A percentile compares a stretch with the other conserved stretches of the same genome.
Evolutionary conservation across 2,797 vertebrate genomes (phyloP).

Genomic region (Diplodus puntazzo): DNA sequence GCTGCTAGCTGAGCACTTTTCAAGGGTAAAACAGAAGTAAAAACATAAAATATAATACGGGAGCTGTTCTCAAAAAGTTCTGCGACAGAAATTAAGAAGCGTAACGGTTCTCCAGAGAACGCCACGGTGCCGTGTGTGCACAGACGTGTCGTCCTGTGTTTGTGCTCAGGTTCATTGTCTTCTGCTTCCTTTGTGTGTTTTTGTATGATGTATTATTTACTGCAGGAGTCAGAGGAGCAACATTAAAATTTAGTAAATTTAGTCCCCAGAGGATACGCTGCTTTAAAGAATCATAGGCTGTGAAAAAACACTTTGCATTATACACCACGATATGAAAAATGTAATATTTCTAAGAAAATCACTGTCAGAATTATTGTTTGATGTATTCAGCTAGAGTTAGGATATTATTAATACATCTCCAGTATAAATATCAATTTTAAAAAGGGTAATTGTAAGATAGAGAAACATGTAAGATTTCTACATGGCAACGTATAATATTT

Average conservation of each 20-base stretch:
- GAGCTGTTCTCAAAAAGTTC: slow-evolving; percentile 30
- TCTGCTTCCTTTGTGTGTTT: slow-evolving; percentile 4
- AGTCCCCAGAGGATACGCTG: background rate
- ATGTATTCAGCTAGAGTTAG: background rate
- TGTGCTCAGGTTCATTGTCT: background rate
- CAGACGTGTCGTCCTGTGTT: background rate
- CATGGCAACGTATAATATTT: background rate
- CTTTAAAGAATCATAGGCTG: slow-evolving; percentile 8
- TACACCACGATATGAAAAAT: background rate
- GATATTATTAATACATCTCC: background rate
- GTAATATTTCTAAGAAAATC: background rate
- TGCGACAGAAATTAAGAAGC: slow-evolving; percentile 40
- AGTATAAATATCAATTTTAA: background rate
- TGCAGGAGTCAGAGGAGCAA: slow-evolving; percentile 16
- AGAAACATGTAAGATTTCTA: background rate
- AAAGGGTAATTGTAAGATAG: background rate
- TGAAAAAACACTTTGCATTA: background rate
- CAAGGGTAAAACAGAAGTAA: slow-evolving; percentile 46
- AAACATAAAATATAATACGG: slow-evolving; percentile 9
- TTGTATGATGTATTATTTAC: slow-evolving; percentile 26
- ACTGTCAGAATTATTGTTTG: background rate
- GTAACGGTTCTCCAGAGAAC: slow-evolving; percentile 42
- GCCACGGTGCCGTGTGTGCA: background rate
- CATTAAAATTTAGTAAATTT: slow-evolving; percentile 2
- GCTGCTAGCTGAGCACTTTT: slow-evolving; percentile 19